These are phyloP conservation scores for Dryobotodes eremita DNA, from an alignment of 2,888 invertebrate species.

Conservation along the genomic window DNA sequence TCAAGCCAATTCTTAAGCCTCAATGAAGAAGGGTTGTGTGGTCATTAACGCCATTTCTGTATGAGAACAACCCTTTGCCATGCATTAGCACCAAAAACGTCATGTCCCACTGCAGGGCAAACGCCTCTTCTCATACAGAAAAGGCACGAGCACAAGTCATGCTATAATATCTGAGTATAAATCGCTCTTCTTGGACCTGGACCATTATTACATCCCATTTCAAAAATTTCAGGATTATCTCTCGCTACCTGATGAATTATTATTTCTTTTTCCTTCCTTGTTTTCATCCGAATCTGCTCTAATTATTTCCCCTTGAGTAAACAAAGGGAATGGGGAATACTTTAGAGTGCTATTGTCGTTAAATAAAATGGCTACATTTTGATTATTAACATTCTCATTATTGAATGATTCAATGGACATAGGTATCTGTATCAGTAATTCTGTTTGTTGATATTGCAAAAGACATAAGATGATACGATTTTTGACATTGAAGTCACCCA, in stretches of 20 bases:
- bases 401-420: constrained; percentile 7
- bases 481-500: no score
- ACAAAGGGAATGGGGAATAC: constrained; percentile 80
- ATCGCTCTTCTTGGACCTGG: not conserved
- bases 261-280: constrained; percentile 79
- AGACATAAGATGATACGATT: no score
- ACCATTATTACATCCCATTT: constrained; percentile 71
- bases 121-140: not conserved
- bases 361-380: constrained; percentile 61
- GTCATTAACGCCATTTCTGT: not conserved
- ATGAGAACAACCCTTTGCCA: no score
- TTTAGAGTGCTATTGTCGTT: constrained; percentile 65
- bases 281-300: constrained; percentile 81
- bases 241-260: constrained; percentile 86
- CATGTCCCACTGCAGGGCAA: not conserved
- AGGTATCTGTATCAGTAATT: not conserved
- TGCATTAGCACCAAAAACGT: not conserved
- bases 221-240: constrained; percentile 85
- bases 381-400: constrained; percentile 59
- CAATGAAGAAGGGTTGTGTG: not conserved
- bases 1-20: no score
- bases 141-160: not conserved
- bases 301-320: constrained; percentile 88
- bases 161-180: not conserved
- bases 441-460: no score